Percentiles rank a stretch among this genome's conserved stretches.
Evolutionary conservation across 53 echinoderm and acorn worm genomes (phyloP).

Genomic region (Antedon mediterranea): DNA sequence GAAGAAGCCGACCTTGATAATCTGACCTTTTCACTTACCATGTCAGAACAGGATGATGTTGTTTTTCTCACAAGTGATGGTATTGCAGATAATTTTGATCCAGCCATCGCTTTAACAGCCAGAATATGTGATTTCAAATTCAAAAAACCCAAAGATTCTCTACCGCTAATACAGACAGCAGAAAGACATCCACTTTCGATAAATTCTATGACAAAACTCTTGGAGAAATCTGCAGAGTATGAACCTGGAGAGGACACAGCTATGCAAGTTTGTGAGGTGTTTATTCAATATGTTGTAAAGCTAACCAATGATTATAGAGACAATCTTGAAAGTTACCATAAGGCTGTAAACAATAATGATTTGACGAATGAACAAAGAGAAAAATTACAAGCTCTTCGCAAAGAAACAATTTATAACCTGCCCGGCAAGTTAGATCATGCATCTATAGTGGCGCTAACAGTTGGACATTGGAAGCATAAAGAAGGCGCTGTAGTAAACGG

Average conservation of each 20-base stretch:
- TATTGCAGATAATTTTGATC: slow-evolving; percentile 47
- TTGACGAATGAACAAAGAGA: neutral
- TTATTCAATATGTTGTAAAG: slow-evolving; percentile 24
- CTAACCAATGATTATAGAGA: slow-evolving; percentile 11
- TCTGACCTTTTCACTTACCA: slow-evolving; percentile 32
- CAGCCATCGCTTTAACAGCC: slow-evolving; percentile 22
- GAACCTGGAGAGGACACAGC: slow-evolving; percentile 7
- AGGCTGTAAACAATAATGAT: neutral
- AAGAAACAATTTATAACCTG: neutral
- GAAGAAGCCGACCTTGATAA: slow-evolving; percentile 35
- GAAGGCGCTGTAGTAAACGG: neutral
- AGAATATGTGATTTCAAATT: slow-evolving; percentile 15
- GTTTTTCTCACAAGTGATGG: slow-evolving; percentile 36
- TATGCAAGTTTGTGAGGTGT: slow-evolving; percentile 15
- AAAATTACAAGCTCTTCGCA: slow-evolving; percentile 1
- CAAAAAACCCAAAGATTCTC: slow-evolving; percentile 3
- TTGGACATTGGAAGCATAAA: neutral
- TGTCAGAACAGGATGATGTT: slow-evolving; percentile 30
- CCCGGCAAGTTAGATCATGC: slow-evolving; percentile 52
- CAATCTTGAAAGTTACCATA: slow-evolving; percentile 16
- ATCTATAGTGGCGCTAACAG: slow-evolving; percentile 30
- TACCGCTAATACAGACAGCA: neutral
- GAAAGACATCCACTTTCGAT: neutral
- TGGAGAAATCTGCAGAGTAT: neutral
- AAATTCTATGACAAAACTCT: neutral